A percentile compares a stretch with the other conserved stretches of the same genome.
phyloP scores from a whole-genome alignment of 2,113 vertebrate genomes.

The Lagopus leucura region DNA sequence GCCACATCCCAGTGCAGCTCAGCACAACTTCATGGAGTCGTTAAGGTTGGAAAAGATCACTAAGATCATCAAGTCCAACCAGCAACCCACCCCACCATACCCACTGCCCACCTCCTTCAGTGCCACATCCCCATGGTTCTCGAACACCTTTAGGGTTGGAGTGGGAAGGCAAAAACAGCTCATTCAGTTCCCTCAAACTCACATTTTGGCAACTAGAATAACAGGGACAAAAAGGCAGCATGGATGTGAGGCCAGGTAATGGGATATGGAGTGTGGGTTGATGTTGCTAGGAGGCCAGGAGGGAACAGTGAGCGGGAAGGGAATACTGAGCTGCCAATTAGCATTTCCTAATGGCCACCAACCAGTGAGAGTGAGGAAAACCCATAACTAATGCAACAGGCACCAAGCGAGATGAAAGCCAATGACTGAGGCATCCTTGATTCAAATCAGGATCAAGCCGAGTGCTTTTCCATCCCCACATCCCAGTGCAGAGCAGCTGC shows the following conservation, averaged over 20 bases:
- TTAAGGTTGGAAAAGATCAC: too few relatives aligned
- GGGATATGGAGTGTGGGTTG: background rate
- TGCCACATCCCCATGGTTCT: too few relatives aligned
- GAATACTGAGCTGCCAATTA: slow-evolving; percentile 52
- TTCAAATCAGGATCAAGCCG: background rate
- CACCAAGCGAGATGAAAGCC: background rate
- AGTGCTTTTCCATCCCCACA: background rate
- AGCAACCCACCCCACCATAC: too few relatives aligned
- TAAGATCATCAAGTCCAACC: too few relatives aligned
- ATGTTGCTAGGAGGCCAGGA: background rate
- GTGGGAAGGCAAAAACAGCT: background rate
- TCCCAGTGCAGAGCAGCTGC: fast-evolving
- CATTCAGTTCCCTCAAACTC: background rate
- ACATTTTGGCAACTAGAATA: background rate
- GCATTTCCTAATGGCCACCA: slow-evolving; percentile 23
- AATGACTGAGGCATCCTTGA: background rate
- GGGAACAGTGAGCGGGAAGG: background rate
- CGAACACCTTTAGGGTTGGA: background rate
- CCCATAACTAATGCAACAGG: background rate
- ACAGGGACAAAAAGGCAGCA: slow-evolving; percentile 29
- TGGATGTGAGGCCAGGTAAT: slow-evolving; percentile 39
- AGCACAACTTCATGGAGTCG: background rate
- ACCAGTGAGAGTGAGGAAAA: background rate
- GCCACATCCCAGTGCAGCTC: background rate
- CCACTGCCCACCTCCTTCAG: too few relatives aligned